Base-by-base conservation (phyloP, 2,113 vertebrate genomes). In the Pipra filicauda region DNA sequence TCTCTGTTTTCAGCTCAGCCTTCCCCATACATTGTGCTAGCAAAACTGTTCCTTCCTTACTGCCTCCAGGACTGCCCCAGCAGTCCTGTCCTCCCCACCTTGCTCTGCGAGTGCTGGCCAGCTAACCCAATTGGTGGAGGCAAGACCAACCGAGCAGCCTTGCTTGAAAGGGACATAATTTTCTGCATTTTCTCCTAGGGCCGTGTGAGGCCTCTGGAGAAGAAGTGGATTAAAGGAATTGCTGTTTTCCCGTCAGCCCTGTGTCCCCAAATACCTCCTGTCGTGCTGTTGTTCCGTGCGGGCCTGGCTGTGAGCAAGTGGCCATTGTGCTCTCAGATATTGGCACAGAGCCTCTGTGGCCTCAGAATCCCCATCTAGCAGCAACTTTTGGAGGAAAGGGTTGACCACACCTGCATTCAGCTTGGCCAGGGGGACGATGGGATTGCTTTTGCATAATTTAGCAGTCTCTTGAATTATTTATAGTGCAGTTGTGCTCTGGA, bases 361-460 rank as follows among this genome's bases (percentile, higher is more conserved):
- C 95, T 94, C 51, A 27, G 89, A 93, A 93, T 93, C 86, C 73
- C 39, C n/a, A 30, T 79, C 58, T 23, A 87, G 57, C 83, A 89
- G 93, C 74, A 93, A 78, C 66, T 96, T 91, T 19, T 72, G 66
- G 83, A 96, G 93, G 83, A 74, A 75, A 72, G 80, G 54, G 55
- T 74, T 96, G 96, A 80, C 95, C 87, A 88, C 74, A 96, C 91
- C 93, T 96, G 96, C 77, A 28, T 94, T 92, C 84, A 85, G 84
- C 70, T 84, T 57, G 84, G 88, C 77, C 23, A 11, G 54, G 78
- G 88, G 93, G 64, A 94, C 0, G 73, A 95, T 5, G 94, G 94
- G 96, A 94, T 97, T 89, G 67, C 94, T 96, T 96, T 61, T 97
- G 93, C 94, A 97, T 97, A 93, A 97, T 96, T 96, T 92, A 97